phyloP scores from a whole-genome alignment of 2,888 invertebrate genomes.

The Drosophila birchii region DNA sequence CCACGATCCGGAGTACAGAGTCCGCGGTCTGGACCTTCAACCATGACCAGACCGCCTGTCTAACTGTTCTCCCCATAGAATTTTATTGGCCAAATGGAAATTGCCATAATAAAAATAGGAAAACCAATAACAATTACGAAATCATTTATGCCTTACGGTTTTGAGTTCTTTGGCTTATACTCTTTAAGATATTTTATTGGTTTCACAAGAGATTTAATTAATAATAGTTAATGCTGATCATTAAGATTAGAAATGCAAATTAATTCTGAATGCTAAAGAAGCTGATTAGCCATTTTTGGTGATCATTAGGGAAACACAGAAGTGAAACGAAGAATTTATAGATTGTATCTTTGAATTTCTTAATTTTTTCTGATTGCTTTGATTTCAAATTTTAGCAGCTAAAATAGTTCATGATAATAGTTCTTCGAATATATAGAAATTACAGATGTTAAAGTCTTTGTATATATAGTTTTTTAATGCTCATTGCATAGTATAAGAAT shows the following conservation, averaged over 20 bases:
- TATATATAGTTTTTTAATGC: too few relatives aligned
- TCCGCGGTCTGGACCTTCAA: constrained; percentile 1
- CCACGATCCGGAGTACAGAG: constrained; percentile 3
- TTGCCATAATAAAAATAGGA: constrained; percentile 8
- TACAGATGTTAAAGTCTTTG: too few relatives aligned
- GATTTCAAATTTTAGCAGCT: background rate
- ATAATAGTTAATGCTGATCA: constrained; percentile 5
- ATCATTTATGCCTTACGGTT: constrained; percentile 12
- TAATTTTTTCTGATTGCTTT: background rate
- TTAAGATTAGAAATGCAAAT: constrained; percentile 10
- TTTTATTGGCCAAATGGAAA: constrained; percentile 13
- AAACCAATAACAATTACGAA: constrained; percentile 24
- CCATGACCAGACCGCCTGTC: constrained; percentile 23
- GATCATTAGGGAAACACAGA: constrained; percentile 5
- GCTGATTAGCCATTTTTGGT: background rate
- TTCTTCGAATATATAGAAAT: background rate
- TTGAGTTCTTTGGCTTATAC: background rate
- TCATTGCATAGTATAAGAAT: background rate
- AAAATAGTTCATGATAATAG: background rate
- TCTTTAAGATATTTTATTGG: background rate
- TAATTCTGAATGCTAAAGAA: background rate
- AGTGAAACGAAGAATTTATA: background rate
- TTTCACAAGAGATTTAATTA: constrained; percentile 8
- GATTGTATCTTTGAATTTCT: background rate
- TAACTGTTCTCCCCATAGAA: constrained; percentile 8